These are phyloP conservation scores for Cirrhinus molitorella DNA, from an alignment of 2,797 vertebrate genomes.

Conservation along the genomic window DNA sequence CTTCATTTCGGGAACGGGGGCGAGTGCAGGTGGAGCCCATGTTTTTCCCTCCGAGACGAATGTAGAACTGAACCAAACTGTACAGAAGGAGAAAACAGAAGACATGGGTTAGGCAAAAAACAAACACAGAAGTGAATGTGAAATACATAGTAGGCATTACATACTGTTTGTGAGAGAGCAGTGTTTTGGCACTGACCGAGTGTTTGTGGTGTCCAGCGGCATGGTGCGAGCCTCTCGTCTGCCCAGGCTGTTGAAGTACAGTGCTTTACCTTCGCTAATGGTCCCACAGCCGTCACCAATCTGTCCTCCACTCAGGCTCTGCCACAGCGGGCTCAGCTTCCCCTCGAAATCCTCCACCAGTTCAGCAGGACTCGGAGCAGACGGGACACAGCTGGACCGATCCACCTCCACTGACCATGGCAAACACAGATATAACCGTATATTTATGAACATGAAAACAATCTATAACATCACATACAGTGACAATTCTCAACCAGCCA, in stretches of 20 bases:
- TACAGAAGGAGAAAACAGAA: not conserved
- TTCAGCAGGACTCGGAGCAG: conserved; percentile 88
- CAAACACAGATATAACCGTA: conserved; percentile 17
- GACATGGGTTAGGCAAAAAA: not conserved
- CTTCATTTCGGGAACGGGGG: conserved; percentile 93
- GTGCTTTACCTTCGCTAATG: conserved; percentile 90
- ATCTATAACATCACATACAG: not conserved
- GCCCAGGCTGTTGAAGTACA: conserved; percentile 93
- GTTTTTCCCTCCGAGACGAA: conserved; percentile 94
- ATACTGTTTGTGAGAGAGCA: not conserved
- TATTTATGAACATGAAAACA: not conserved
- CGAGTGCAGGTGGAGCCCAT: conserved; percentile 90
- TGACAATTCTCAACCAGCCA: no score
- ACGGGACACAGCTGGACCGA: conserved; percentile 92
- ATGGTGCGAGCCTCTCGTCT: conserved; percentile 91
- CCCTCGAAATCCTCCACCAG: conserved; percentile 96
- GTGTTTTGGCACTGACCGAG: conserved; percentile 79
- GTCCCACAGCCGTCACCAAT: conserved; percentile 91
- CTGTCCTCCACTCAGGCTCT: conserved; percentile 91
- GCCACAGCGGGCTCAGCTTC: conserved; percentile 95
- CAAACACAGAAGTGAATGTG: not conserved
- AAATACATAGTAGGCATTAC: not conserved
- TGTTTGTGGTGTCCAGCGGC: conserved; percentile 93
- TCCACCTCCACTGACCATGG: conserved; percentile 88
- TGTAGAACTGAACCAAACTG: conserved; percentile 95